Base-by-base conservation (phyloP, 2,888 invertebrate species). In the Syritta pipiens region DNA sequence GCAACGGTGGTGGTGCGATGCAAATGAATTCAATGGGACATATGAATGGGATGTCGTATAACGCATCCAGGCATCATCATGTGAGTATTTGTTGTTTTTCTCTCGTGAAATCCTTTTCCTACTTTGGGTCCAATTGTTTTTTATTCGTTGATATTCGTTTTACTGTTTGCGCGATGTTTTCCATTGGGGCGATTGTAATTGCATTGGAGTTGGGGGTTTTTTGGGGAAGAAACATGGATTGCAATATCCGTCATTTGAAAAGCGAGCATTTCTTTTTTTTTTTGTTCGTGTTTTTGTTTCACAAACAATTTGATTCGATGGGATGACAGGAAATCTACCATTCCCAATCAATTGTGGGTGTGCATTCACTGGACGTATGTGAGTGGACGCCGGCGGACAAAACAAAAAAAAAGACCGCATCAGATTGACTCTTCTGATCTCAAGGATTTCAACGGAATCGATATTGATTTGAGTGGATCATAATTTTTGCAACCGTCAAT, bases 31-130 rank as follows among this genome's bases (percentile, higher is more conserved):
- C 83, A 59, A 84, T 85, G 84, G 83, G 82, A 55, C 85, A 85
- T 81, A 85, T 86, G 85, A 86, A 85, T 76, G 86, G 86, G 74
- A 86, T 88, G 86, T 84, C 83, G 48, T 88, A 88, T 79, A 85
- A 84, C 82, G 85, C 86, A 83, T 85, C 84, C 76, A 84, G 88
- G 83, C 88, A 89, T 86, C 88, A 89, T 86, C 88, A 88, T 85
- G 88, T 88, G 83, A 87, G 89, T 87, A 82, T 44, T 74, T 51
- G 49, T 19, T 10, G 24, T 26, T 53, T 19, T 42, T 35, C 59
- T 71, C 46, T 55, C 55, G 72, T 60, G 51, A 65, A 65, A 65
- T 55, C 48, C 48, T 67, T 76, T 53, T 72, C 40, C 62, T 42
- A 12, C 42, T 63, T 77, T 37, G 48, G 42, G 51, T 32, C 30